Conservation (phyloP, 2,113 vertebrate genomes). For the Lamprotornis superbus region DNA sequence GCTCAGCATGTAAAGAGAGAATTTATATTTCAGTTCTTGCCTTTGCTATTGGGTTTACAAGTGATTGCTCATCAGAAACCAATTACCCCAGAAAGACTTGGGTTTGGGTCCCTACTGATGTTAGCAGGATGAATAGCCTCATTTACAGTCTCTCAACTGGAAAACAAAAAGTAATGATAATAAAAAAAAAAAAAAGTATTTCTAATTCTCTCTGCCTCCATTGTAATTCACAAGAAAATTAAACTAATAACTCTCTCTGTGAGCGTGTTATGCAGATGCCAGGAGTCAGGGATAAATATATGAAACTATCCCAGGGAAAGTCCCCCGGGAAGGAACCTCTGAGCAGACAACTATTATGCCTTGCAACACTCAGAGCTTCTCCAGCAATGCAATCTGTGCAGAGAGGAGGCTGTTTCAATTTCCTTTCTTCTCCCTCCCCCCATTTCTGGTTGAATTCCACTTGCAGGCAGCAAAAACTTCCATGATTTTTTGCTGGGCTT, state of each 20-base stretch:
- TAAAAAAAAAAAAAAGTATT: background rate
- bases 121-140: conserved; percentile 60
- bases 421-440: background rate
- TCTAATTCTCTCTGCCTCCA: conserved; percentile 42
- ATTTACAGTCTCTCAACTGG: conserved; percentile 65
- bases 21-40: conserved; percentile 46
- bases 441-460: background rate
- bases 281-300: conserved; percentile 47
- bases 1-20: background rate
- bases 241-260: conserved; percentile 71
- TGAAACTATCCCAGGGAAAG: conserved; percentile 10
- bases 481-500: background rate
- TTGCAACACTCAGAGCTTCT: background rate
- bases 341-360: background rate
- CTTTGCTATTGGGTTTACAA: conserved; percentile 58
- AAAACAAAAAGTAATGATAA: conserved; percentile 64
- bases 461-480: background rate
- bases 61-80: conserved; percentile 59
- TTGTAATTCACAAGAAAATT: conserved; percentile 70
- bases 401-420: background rate
- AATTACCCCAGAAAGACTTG: conserved; percentile 56
- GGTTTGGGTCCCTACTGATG: conserved; percentile 51
- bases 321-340: conserved; percentile 6
- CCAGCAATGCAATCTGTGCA: background rate
- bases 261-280: conserved; percentile 15